Base-by-base conservation (phyloP, 2,113 vertebrate species). In the Sinocyclocheilus rhinocerous region DNA sequence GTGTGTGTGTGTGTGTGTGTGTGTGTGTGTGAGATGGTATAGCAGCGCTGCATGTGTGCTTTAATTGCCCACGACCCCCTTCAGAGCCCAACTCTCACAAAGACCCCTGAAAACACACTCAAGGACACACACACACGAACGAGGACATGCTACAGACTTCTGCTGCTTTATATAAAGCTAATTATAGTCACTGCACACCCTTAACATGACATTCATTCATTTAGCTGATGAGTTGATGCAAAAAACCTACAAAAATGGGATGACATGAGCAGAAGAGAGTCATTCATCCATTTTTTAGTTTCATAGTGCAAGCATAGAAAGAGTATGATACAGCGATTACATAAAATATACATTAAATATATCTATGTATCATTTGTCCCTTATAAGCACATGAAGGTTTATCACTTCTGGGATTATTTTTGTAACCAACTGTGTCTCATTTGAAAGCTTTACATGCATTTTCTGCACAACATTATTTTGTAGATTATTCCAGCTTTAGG, bases 31-130 rank as follows among this genome's bases (percentile, higher is more conserved):
- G 79, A 84, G 90, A 88, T 84, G 18, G 29, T 22, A 20, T 59
- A 89, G 91, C 85, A 90, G 89, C 89, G 85, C 87, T 90, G 69
- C 65, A 5, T 85, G 83, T 76, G 72, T 77, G 83, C 61, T 61
- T 76, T 76, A 76, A 77, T 77, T 82, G 81, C 81, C 79, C 45
- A 82, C 81, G 81, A 82, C 80, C 80, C 80, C 80, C 80, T 70
- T 82, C n/a, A 50, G 80, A 52, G 80, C 45, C 24, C 42, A 82
- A 85, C 63, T 48, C 76, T 80, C 76, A 36, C 76, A 85, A 78
- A 85, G 29, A 67, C 45, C 45, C 26, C 59, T 65, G 45, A 75
- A 69, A 65, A 42, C 86, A 69, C 81, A 83, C 61, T 50, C 50
- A 50, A 76, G 55, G 63, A 83, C 48, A 36, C 42, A 63, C 55